Conservation (phyloP, 2,797 vertebrate genomes). For the Lateolabrax maculatus region DNA sequence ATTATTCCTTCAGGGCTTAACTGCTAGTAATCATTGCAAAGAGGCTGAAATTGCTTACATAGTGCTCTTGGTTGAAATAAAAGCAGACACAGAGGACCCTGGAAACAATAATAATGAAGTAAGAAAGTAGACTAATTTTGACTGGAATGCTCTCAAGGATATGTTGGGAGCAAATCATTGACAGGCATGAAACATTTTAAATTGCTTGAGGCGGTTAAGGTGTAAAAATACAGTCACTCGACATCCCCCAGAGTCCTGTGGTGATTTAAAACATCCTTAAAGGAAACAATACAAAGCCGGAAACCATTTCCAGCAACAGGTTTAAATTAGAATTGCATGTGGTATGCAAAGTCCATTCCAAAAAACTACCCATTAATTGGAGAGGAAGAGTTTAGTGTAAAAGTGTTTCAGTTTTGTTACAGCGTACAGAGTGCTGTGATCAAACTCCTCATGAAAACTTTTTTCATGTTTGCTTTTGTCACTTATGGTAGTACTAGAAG, state of each 20-base stretch:
- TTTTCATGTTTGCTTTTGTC: slow-evolving; percentile 2
- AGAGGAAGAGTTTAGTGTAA: slow-evolving; percentile 6
- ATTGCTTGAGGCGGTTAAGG: slow-evolving; percentile 27
- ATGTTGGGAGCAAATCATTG: slow-evolving; percentile 46
- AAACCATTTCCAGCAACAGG: slow-evolving; percentile 42
- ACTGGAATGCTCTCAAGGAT: slow-evolving; percentile 45
- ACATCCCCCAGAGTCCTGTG: slow-evolving; percentile 37
- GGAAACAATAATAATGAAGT: slow-evolving; percentile 34
- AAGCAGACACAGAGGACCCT: slow-evolving; percentile 34
- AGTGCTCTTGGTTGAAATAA: slow-evolving; percentile 27
- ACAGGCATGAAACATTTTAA: slow-evolving; percentile 40
- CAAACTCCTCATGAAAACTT: not conserved
- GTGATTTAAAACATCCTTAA: slow-evolving; percentile 66
- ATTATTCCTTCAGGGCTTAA: slow-evolving; percentile 1
- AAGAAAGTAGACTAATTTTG: slow-evolving; percentile 24
- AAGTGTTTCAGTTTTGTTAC: slow-evolving; percentile 3
- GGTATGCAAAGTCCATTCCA: slow-evolving; percentile 6
- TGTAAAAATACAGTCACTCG: slow-evolving; percentile 41
- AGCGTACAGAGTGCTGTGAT: not conserved
- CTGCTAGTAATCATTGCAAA: slow-evolving; percentile 16
- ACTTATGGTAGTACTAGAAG: not conserved
- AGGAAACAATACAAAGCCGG: slow-evolving; percentile 49
- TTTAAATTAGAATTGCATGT: slow-evolving; percentile 45
- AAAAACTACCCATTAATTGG: slow-evolving; percentile 1
- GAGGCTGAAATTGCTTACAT: slow-evolving; percentile 19